Percentiles rank a stretch among this genome's conserved stretches.
These are phyloP conservation scores for Plagiodera versicolora DNA, from an alignment of 2,888 invertebrate genomes.

Conservation along the genomic window DNA sequence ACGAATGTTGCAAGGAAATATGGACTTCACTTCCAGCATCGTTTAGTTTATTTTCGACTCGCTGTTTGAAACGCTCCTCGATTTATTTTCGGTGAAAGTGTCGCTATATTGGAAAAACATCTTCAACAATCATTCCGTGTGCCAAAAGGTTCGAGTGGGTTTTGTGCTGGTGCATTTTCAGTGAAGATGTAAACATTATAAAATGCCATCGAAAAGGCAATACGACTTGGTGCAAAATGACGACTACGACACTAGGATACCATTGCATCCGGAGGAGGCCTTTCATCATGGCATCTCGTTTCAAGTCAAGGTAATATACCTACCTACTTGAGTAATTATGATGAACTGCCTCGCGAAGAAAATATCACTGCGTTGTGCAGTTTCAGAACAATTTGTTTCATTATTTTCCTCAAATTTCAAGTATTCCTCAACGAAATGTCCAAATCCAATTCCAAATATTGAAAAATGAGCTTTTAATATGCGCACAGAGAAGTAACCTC, in stretches of 20 bases:
- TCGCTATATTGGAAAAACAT: conserved; percentile 19
- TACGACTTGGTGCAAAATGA: conserved; percentile 96
- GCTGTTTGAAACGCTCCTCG: conserved; percentile 20
- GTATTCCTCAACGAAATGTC: no score
- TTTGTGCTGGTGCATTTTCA: conserved; percentile 21
- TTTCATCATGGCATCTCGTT: conserved; percentile 96
- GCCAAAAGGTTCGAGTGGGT: conserved; percentile 31
- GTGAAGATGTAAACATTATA: conserved; percentile 30
- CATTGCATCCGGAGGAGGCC: conserved; percentile 96
- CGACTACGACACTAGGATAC: conserved; percentile 93
- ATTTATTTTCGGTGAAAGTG: conserved; percentile 26
- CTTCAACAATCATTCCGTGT: conserved; percentile 19
- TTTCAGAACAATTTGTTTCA: no score
- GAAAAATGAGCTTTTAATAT: no score
- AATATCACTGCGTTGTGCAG: no score
- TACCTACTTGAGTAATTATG: background rate
- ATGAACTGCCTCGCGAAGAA: background rate
- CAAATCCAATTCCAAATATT: no score
- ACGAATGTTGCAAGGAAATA: conserved; percentile 30
- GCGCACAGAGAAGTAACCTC: no score
- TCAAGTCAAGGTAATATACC: conserved; percentile 89
- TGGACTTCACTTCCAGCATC: conserved; percentile 23
- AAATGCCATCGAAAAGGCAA: conserved; percentile 86
- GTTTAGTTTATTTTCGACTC: conserved; percentile 29
- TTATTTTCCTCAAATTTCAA: no score